phyloP scores from a whole-genome alignment of 1,140 invertebrate genomes.

The Glossosoma conforme region DNA sequence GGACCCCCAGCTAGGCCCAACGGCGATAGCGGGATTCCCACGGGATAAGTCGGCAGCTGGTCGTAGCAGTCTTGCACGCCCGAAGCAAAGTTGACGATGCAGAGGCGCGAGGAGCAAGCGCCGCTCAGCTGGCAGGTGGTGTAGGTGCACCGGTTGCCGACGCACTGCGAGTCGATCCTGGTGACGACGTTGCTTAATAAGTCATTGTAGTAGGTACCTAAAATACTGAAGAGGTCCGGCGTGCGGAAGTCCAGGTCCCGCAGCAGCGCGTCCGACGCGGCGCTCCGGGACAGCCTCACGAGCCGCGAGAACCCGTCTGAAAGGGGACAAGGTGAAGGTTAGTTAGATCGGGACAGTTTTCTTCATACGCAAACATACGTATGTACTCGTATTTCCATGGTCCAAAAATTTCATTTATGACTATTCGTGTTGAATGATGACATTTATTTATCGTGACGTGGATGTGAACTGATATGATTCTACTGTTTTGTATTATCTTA shows the following conservation, averaged over 20 bases:
- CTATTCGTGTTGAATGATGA: too few species aligned
- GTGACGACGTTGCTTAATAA: neutral
- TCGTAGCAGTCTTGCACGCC: slow-evolving; percentile 2
- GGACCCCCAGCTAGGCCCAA: neutral
- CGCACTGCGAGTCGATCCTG: slow-evolving; percentile 8
- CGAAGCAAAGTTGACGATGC: neutral
- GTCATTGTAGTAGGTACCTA: slow-evolving; percentile 17
- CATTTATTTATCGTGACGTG: too few species aligned
- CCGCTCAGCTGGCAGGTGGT: neutral
- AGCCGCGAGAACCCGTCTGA: too few species aligned
- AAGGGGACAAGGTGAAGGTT: too few species aligned
- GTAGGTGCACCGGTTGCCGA: slow-evolving; percentile 5
- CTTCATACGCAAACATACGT: too few species aligned
- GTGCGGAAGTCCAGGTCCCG: slow-evolving; percentile 1
- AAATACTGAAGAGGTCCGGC: slow-evolving; percentile 12
- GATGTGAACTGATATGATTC: too few species aligned
- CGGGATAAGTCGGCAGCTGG: neutral
- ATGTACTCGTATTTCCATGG: too few species aligned
- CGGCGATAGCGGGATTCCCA: neutral
- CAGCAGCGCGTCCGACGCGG: neutral
- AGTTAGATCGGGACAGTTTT: too few species aligned
- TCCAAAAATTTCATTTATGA: too few species aligned
- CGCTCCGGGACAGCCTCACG: too few species aligned
- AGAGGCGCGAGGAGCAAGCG: slow-evolving; percentile 4
- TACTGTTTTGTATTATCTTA: too few species aligned